A percentile compares a stretch with the other conserved stretches of the same genome.
phyloP scores from a whole-genome alignment of 2,797 vertebrate species.

The Discoglossus pictus region DNA sequence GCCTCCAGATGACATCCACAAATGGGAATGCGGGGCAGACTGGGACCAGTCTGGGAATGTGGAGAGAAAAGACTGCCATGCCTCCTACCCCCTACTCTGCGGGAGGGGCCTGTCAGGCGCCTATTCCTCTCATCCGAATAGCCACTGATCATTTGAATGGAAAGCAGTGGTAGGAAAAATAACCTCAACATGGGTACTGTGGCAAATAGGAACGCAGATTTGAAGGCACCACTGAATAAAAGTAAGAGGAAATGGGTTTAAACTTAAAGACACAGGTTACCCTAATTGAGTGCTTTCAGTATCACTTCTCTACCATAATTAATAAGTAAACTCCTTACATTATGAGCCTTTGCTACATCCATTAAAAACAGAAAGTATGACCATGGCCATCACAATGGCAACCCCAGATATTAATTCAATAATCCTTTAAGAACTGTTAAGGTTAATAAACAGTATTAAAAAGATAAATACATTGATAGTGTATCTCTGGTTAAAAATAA shows the following conservation, averaged over 20 bases:
- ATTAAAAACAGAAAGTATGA: too few relatives aligned
- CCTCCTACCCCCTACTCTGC: conserved; percentile 33
- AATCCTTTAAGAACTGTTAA: too few relatives aligned
- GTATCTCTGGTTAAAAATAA: too few relatives aligned
- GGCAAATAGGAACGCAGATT: conserved; percentile 9
- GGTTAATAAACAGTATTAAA: too few relatives aligned
- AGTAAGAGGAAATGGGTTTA: conserved; percentile 11
- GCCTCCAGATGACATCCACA: conserved; percentile 48
- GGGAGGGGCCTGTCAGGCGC: conserved; percentile 33
- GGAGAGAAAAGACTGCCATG: conserved; percentile 20
- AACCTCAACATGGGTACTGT: conserved; percentile 10
- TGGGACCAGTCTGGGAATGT: conserved; percentile 47
- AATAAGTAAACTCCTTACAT: too few relatives aligned
- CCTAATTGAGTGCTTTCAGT: too few relatives aligned
- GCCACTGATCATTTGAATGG: conserved; percentile 6
- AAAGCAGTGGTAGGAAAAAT: neutral
- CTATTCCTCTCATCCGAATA: conserved; percentile 27
- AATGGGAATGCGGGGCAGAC: conserved; percentile 49
- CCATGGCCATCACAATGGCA: too few relatives aligned
- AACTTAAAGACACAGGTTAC: too few relatives aligned
- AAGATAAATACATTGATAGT: too few relatives aligned
- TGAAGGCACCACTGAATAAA: conserved; percentile 14
- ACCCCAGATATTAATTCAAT: too few relatives aligned
- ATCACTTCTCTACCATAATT: too few relatives aligned
- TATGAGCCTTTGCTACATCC: too few relatives aligned